phyloP scores from a whole-genome alignment of 2,888 invertebrate genomes.

The Thecocarcelia acutangulata region DNA sequence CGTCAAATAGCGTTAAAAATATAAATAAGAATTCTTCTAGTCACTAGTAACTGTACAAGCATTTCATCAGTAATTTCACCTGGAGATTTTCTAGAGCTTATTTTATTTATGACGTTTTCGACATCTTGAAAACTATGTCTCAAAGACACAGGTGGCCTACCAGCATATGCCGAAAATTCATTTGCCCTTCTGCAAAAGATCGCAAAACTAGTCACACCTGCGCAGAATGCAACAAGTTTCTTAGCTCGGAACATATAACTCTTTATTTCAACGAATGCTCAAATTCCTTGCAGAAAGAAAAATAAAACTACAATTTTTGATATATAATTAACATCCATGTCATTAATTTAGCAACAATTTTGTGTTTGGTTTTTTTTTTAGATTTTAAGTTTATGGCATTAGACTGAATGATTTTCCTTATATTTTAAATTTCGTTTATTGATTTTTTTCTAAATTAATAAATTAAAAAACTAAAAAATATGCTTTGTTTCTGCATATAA shows the following conservation, averaged over 20 bases:
- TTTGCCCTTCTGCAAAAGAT: too few relatives aligned
- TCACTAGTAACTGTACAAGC: too few relatives aligned
- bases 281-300: conserved; percentile 24
- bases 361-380: conserved; percentile 7
- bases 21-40: too few relatives aligned
- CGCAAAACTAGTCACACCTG: too few relatives aligned
- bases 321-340: background rate
- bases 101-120: too few relatives aligned
- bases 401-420: background rate
- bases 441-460: conserved; percentile 9
- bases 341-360: conserved; percentile 6
- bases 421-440: conserved; percentile 9
- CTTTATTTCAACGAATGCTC: conserved; percentile 21
- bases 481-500: conserved; percentile 8
- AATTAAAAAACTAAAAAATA: conserved; percentile 14
- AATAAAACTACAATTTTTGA: conserved; percentile 11
- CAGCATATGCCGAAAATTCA: too few relatives aligned
- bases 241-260: conserved; percentile 14
- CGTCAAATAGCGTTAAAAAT: too few relatives aligned
- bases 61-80: too few relatives aligned
- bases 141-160: too few relatives aligned
- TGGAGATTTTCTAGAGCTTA: too few relatives aligned
- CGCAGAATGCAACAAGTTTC: too few relatives aligned
- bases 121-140: too few relatives aligned
- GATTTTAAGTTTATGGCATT: conserved; percentile 20